Base-by-base conservation (phyloP, 2,888 invertebrate species). In the Adineta ricciae region DNA sequence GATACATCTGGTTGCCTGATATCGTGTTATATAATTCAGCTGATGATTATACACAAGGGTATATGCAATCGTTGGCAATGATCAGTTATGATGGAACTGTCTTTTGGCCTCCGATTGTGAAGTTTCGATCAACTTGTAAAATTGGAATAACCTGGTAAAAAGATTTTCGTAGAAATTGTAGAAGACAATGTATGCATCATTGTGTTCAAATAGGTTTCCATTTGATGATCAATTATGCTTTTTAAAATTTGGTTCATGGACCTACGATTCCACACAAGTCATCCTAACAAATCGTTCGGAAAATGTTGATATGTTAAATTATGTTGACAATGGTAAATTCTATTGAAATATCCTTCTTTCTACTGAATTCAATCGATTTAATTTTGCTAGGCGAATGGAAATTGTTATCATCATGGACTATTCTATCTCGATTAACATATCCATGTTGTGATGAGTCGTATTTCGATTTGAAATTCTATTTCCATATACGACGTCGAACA, bases 81-180 rank as follows among this genome's bases (percentile, higher is more conserved):
- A 91, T 92, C 8, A 89, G 90, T 38, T 88, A 89, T 86, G 90
- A 91, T 86, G 92, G 92, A 9, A 91, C 91, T 83, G 91, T 92
- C 2, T 92, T 92, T 88, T 92, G 92, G 92, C 92, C 92, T 0
- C 92, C 92, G 4, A 92, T 92, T 19, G 92, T 92, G 52, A 92
- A 92, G 87, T 90, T 92, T 52, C 91, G 92, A 84, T 91, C 91
- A 86, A 92, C 92, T 11, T 92, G 92, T 88, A 92, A 91, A 86
- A 92, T 92, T 32, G 90, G 90, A 86, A 91, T 91, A 84, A 92
- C 92, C 3, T 92, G 92, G 87, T 92, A 41, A 41, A 73, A 46
- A 8, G 46, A 24, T 8, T 38, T 4, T 24, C 14, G 7, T 64
- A 5, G 46, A 46, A 46, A 8, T 46, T 46, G 46, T 9, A 21